These are phyloP conservation scores for Drosophila rufa DNA, from an alignment of 1,140 invertebrate genomes.

Conservation along the genomic window DNA sequence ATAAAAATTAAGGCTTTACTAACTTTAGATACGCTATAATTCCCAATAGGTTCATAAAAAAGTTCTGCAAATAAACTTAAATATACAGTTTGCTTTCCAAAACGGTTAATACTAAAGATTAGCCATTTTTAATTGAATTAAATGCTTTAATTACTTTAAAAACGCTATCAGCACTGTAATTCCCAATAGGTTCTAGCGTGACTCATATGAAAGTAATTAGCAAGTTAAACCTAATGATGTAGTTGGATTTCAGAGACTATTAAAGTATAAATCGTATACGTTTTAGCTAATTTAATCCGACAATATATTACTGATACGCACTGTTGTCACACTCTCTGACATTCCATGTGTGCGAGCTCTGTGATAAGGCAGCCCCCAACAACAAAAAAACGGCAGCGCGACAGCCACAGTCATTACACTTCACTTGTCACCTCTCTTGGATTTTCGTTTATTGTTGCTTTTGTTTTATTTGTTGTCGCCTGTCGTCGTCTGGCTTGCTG, in stretches of 20 bases:
- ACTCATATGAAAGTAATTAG: neutral
- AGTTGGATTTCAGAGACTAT: neutral
- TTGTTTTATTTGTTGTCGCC: constrained; percentile 12
- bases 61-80: too few species aligned
- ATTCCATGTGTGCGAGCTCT: constrained; percentile 16
- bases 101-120: too few species aligned
- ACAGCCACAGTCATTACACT: constrained; percentile 49
- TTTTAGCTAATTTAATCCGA: neutral
- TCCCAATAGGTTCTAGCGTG: neutral
- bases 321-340: constrained; percentile 11
- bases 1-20: too few species aligned
- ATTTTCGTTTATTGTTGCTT: constrained; percentile 25
- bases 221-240: neutral
- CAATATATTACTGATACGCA: constrained; percentile 24
- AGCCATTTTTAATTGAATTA: too few species aligned
- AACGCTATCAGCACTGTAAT: neutral
- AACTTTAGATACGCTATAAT: too few species aligned
- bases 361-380: constrained; percentile 55
- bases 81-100: too few species aligned
- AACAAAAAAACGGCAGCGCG: constrained; percentile 3
- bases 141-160: neutral
- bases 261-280: neutral
- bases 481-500: constrained; percentile 10
- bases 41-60: too few species aligned
- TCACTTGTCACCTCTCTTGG: constrained; percentile 48